A percentile compares a stretch with the other conserved stretches of the same genome.
These are phyloP conservation scores for Papilio glaucus DNA, from an alignment of 1,140 invertebrate species.

Conservation along the genomic window DNA sequence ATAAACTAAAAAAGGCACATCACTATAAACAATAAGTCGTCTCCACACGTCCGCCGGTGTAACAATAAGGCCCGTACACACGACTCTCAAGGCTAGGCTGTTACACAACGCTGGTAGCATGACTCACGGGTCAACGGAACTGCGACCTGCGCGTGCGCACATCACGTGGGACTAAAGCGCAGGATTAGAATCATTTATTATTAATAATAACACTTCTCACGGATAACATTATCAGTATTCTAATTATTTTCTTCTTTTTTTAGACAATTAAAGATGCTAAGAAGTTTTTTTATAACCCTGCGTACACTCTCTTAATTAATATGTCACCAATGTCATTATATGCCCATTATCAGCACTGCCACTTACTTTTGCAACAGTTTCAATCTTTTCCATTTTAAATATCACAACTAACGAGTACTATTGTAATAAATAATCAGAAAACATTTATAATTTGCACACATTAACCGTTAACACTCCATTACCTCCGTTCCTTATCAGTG, in stretches of 20 bases:
- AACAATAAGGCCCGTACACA: slow-evolving; percentile 21
- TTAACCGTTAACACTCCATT: background rate
- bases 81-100: slow-evolving; percentile 27
- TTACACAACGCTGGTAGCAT: slow-evolving; percentile 38
- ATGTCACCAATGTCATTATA: too few relatives aligned
- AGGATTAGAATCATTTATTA: background rate
- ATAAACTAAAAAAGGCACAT: background rate
- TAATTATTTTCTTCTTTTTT: background rate
- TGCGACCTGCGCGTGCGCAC: slow-evolving; percentile 36
- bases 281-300: too few relatives aligned
- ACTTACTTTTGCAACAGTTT: too few relatives aligned
- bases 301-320: too few relatives aligned
- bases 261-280: too few relatives aligned
- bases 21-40: slow-evolving; percentile 31
- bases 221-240: background rate
- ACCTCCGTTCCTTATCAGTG: background rate
- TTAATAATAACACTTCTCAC: background rate
- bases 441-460: background rate
- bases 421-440: background rate
- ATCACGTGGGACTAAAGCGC: slow-evolving; percentile 26
- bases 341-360: too few relatives aligned
- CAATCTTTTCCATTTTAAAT: background rate
- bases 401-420: background rate
- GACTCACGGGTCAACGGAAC: slow-evolving; percentile 44
- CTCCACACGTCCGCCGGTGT: slow-evolving; percentile 1